Percentiles rank a stretch among this genome's conserved stretches.
These are phyloP conservation scores for Conger conger DNA, from an alignment of 2,113 vertebrate species.

Conservation along the genomic window DNA sequence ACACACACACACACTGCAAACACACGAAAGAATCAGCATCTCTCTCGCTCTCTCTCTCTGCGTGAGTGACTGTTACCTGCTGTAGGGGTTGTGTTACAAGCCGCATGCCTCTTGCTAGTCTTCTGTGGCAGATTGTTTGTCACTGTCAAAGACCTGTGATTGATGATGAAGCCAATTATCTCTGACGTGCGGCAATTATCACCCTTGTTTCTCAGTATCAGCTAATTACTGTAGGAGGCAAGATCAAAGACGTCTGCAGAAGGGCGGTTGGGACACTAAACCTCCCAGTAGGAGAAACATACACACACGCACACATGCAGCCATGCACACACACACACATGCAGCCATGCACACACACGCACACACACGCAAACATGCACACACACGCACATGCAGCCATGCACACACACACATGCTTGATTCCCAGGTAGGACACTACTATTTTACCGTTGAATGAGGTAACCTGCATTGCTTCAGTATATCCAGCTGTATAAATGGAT, in stretches of 20 bases:
- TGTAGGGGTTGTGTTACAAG: not conserved
- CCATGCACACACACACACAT: not conserved
- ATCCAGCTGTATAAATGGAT: too few species aligned
- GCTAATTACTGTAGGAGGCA: not conserved
- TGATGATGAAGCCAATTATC: not conserved
- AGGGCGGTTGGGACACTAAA: not conserved
- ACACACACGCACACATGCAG: not conserved
- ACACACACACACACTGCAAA: not conserved
- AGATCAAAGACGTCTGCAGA: not conserved
- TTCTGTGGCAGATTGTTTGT: not conserved
- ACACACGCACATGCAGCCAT: not conserved
- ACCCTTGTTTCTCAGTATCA: not conserved
- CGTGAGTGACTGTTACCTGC: not conserved
- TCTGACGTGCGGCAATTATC: not conserved
- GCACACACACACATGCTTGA: not conserved
- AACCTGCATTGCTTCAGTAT: too few species aligned
- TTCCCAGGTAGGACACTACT: too few species aligned
- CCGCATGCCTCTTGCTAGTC: not conserved
- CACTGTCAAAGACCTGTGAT: not conserved
- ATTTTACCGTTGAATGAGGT: too few species aligned
- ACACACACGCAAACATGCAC: too few species aligned
- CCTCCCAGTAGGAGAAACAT: not conserved
- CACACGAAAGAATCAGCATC: not conserved
- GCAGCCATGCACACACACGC: too few species aligned
- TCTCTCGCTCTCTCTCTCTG: not conserved